Base-by-base conservation (phyloP, 2,888 invertebrate genomes). In the Ochropacha duplaris region DNA sequence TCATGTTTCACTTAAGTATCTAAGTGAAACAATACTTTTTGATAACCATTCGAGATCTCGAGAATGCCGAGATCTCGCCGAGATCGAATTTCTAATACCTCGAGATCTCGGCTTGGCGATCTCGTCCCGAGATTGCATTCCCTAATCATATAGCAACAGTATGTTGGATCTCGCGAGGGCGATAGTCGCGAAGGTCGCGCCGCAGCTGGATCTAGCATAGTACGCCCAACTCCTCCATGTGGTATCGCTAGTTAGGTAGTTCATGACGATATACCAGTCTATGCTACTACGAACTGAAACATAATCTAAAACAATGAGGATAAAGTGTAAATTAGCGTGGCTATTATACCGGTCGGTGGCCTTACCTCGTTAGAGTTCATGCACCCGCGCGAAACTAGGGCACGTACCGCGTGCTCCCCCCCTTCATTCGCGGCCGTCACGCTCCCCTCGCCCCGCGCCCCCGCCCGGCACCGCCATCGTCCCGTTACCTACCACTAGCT, bases 281-380 rank as follows among this genome's bases (percentile, higher is more conserved):
- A 66, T 65, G 55, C 14, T 56, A 19, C 54, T 57, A 57, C 78
- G 79, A 61, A 64, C 74, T 55, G 86, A 79, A 79, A 65, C 66
- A 58, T 58, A 66, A 71, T 79, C 58, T 86, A 81, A 65, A 31
- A n/a, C 57, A 39, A 60, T 56, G 58, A 57, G 52, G 61, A 77
- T 86, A 91, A 82, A 78, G 86, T 76, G 65, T 73, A 83, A 66
- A 85, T 85, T 80, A 66, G 82, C 74, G 72, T 81, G 83, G 68
- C 66, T 62, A 69, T 61, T 64, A 71, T 72, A 61, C 74, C 91
- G 92, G 92, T 90, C 92, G 91, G 92, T 90, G 93, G 93, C 93
- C 93, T 93, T 90, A 93, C 93, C 93, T 93, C 93, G 87, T 90
- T 93, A 81, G 90, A 90, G 93, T 92, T 91, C 93, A 90, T 93